Conservation (phyloP, 2,888 invertebrate species). For the Drepanosiphum platanoidis region DNA sequence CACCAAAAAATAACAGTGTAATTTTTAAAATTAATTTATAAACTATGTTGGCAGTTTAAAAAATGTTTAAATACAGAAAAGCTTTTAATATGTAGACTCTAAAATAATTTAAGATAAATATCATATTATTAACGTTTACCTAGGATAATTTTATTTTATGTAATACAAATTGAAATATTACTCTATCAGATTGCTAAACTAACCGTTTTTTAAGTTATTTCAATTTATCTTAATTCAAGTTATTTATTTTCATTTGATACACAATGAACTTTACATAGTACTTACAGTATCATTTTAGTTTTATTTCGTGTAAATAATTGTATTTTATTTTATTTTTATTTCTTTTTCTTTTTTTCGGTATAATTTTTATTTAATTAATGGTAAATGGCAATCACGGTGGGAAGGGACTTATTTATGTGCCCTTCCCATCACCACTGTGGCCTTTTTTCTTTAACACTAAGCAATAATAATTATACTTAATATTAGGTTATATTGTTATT, state of each 20-base stretch:
- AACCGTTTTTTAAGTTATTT: no score
- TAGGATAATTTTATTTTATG: slow-evolving; percentile 14
- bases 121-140: neutral
- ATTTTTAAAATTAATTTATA: slow-evolving; percentile 2
- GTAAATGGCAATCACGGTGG: slow-evolving; percentile 36
- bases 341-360: neutral
- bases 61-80: neutral
- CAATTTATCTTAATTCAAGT: no score
- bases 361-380: slow-evolving; percentile 26
- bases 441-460: slow-evolving; percentile 49
- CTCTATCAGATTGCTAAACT: neutral
- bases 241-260: no score
- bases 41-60: neutral
- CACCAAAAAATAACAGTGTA: slow-evolving; percentile 23
- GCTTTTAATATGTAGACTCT: slow-evolving; percentile 13
- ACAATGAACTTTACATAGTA: neutral
- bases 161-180: neutral
- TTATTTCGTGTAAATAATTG: neutral
- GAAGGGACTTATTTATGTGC: neutral
- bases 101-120: slow-evolving; percentile 11
- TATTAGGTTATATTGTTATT: slow-evolving; percentile 16
- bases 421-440: slow-evolving; percentile 38
- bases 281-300: neutral
- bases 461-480: slow-evolving; percentile 19
- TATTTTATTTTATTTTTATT: slow-evolving; percentile 4